Conservation (phyloP, 2,113 vertebrate genomes). For the Plotosus lineatus region DNA sequence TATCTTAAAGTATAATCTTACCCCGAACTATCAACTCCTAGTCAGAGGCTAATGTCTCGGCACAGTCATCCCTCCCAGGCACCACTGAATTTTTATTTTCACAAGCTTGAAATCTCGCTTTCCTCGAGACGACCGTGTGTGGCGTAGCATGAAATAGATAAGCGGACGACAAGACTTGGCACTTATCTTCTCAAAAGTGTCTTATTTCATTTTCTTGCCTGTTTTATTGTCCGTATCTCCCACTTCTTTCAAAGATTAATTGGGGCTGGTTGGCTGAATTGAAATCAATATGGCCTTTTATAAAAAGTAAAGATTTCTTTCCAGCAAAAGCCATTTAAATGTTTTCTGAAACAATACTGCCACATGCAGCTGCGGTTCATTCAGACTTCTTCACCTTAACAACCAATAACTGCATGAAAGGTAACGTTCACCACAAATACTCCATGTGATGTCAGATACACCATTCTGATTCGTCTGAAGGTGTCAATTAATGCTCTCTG, state of each 20-base stretch:
- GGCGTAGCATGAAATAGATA: not conserved
- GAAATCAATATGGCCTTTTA: not conserved
- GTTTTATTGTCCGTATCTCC: not conserved
- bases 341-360: not conserved
- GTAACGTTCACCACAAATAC: too few species aligned
- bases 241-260: not conserved
- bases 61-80: not conserved
- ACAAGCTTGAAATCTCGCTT: not conserved
- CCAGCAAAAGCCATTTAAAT: not conserved
- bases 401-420: too few species aligned
- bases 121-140: not conserved
- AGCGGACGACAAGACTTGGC: not conserved
- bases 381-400: not conserved
- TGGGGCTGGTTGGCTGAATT: not conserved
- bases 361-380: too few species aligned
- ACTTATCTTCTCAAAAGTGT: not conserved
- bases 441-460: too few species aligned
- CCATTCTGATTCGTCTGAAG: too few species aligned
- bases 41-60: not conserved
- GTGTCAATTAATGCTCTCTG: too few species aligned
- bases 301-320: not conserved
- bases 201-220: not conserved
- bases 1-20: constrained; percentile 11
- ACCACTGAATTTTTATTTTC: not conserved
- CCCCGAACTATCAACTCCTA: not conserved